A percentile compares a stretch with the other conserved stretches of the same genome.
Evolutionary conservation across 2,113 vertebrate genomes (phyloP).

Genomic region (Hipposideros armiger): DNA sequence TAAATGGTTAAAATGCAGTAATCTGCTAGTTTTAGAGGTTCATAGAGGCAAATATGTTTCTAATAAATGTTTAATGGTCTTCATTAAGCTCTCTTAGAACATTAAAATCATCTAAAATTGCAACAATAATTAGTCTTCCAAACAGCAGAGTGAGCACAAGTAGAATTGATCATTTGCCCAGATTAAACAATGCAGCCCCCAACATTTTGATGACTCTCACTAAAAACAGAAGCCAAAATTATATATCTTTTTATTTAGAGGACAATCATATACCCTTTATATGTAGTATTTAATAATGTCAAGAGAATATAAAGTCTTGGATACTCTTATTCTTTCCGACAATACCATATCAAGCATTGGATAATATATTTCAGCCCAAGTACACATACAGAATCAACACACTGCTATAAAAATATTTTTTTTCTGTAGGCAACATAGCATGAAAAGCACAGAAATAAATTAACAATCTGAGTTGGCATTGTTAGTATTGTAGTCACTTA

Average conservation of each 20-base stretch:
- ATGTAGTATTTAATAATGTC: neutral
- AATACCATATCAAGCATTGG: neutral
- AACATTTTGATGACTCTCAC: constrained; percentile 61
- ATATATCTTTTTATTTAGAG: neutral
- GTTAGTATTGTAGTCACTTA: constrained; percentile 38
- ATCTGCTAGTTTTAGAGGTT: constrained; percentile 59
- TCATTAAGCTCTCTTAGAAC: constrained; percentile 63
- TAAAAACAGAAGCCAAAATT: constrained; percentile 38
- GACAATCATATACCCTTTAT: neutral
- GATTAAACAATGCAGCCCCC: constrained; percentile 38
- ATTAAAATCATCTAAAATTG: constrained; percentile 70
- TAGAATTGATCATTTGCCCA: constrained; percentile 58
- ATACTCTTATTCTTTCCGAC: constrained; percentile 5
- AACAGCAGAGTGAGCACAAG: constrained; percentile 72
- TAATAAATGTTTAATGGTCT: constrained; percentile 74
- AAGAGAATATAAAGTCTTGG: constrained; percentile 14
- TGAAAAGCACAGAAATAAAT: constrained; percentile 64
- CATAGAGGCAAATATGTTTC: constrained; percentile 65
- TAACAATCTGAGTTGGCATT: constrained; percentile 32
- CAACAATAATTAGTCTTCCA: constrained; percentile 69
- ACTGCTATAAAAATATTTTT: constrained; percentile 43
- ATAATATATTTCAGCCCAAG: constrained; percentile 47
- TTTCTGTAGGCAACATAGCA: constrained; percentile 68
- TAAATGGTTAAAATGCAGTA: constrained; percentile 42
- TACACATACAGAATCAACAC: constrained; percentile 33